These are phyloP conservation scores for Pegoplata infirma DNA, from an alignment of 2,888 invertebrate species.

Conservation along the genomic window DNA sequence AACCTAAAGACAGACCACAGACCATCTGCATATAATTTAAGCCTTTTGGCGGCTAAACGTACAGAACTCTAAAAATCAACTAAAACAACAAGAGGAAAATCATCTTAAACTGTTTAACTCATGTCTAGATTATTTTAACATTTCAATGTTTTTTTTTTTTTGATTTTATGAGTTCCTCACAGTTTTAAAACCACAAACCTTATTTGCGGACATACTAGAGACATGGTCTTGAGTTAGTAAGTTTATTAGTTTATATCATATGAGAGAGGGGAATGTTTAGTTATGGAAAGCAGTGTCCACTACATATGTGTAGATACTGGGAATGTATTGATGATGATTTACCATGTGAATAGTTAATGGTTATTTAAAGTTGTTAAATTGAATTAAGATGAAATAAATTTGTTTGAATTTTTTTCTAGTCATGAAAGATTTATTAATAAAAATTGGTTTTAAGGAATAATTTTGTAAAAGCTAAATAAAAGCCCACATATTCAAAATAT, in stretches of 20 bases:
- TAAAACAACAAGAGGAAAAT: background rate
- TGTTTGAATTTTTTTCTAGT: slow-evolving; percentile 23
- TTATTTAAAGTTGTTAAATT: slow-evolving; percentile 60
- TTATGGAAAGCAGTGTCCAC: slow-evolving; percentile 2
- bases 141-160: slow-evolving; percentile 45
- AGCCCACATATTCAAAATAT: no score
- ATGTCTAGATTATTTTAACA: slow-evolving; percentile 42
- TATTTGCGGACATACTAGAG: no score
- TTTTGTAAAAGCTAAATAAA: no score
- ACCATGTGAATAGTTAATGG: slow-evolving; percentile 53
- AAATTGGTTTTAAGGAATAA: slow-evolving; percentile 45
- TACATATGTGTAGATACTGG: background rate
- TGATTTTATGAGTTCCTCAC: slow-evolving; percentile 15
- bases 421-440: slow-evolving; percentile 43
- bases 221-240: background rate
- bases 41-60: slow-evolving; percentile 42
- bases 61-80: slow-evolving; percentile 1
- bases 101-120: slow-evolving; percentile 34
- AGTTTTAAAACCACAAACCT: no score
- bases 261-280: background rate
- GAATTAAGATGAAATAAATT: slow-evolving; percentile 59
- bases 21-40: slow-evolving; percentile 43
- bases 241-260: background rate
- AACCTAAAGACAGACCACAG: slow-evolving; percentile 3
- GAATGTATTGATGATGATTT: slow-evolving; percentile 34